phyloP scores from a whole-genome alignment of 2,113 vertebrate species.

The Corythornis madagascariensis region DNA sequence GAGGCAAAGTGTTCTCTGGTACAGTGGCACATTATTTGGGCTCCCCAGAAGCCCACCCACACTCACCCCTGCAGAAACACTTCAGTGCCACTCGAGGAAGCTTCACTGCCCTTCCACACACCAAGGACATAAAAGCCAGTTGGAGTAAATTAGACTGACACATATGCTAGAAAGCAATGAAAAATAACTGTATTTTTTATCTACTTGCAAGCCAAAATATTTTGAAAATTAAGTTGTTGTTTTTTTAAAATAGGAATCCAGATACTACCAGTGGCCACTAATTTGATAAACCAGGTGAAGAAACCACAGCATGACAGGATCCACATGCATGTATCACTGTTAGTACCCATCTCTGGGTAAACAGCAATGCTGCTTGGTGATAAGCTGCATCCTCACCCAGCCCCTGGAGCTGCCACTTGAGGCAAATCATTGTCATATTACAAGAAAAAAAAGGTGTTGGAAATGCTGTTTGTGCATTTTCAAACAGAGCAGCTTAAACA shows the following conservation, averaged over 20 bases:
- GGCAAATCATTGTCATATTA: accelerated
- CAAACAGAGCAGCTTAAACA: background rate
- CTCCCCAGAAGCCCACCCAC: background rate
- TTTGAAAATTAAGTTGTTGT: background rate
- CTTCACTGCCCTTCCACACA: background rate
- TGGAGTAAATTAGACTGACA: background rate
- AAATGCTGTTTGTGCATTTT: background rate
- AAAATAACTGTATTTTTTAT: accelerated
- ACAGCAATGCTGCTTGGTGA: accelerated
- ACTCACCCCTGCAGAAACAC: background rate
- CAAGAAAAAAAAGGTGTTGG: background rate
- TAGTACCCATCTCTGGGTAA: accelerated
- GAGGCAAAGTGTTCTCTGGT: background rate
- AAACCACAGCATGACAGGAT: background rate
- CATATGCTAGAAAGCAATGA: background rate
- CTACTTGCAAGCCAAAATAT: background rate
- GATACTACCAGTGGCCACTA: background rate
- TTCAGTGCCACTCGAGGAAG: background rate
- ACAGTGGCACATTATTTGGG: background rate
- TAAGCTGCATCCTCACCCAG: accelerated
- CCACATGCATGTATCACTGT: accelerated
- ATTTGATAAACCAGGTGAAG: accelerated
- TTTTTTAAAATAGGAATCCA: background rate
- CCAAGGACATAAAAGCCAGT: background rate
- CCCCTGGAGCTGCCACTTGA: background rate